A percentile compares a stretch with the other conserved stretches of the same genome.
Evolutionary conservation across 2,113 vertebrate species (phyloP).

Genomic region (Neodon shergylaensis): DNA sequence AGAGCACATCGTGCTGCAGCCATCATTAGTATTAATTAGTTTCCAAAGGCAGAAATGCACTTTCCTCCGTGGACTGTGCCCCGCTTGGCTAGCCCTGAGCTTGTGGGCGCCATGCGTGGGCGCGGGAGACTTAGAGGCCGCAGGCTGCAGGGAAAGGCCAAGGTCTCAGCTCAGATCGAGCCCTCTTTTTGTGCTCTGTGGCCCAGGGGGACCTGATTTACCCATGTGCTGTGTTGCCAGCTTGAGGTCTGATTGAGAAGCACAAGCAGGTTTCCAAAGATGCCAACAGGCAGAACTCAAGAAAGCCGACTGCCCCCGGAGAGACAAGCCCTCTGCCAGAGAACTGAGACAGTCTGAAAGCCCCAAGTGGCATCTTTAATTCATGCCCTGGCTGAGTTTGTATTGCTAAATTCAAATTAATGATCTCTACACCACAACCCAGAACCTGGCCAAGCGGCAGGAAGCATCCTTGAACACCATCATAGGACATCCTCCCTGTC

Average conservation of each 20-base stretch:
- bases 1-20: neutral
- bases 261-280: neutral
- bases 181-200: neutral
- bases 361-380: slow-evolving; percentile 72
- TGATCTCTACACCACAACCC: neutral
- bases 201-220: neutral
- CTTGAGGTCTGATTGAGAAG: neutral
- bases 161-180: neutral
- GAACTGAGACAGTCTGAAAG: neutral
- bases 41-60: slow-evolving; percentile 14
- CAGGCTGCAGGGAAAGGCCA: neutral
- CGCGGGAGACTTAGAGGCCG: neutral
- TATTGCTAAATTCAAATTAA: slow-evolving; percentile 59
- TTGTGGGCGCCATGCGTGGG: fast-evolving
- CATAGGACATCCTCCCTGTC: fast-evolving
- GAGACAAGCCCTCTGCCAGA: neutral
- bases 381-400: neutral
- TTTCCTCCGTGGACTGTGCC: neutral
- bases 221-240: neutral
- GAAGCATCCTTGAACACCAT: fast-evolving
- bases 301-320: neutral
- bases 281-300: neutral
- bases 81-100: neutral
- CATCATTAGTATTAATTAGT: slow-evolving; percentile 46
- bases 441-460: neutral